A percentile compares a stretch with the other conserved stretches of the same genome.
These are phyloP conservation scores for Busseola fusca DNA, from an alignment of 2,888 invertebrate genomes.

Conservation along the genomic window DNA sequence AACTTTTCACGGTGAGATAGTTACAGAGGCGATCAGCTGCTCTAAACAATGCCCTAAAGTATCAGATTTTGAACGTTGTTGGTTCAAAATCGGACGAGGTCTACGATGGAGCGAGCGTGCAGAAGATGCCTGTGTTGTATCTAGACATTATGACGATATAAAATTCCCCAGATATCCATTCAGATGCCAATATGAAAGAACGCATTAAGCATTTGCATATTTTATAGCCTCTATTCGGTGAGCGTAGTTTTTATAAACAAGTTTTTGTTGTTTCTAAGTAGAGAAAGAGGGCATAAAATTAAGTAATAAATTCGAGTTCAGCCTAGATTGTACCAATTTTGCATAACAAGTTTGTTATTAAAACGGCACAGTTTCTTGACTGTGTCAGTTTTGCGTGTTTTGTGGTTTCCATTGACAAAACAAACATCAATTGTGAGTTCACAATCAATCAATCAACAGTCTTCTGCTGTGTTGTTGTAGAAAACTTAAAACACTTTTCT, in stretches of 20 bases:
- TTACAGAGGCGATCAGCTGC: too few species aligned
- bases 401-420: not conserved
- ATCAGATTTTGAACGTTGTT: too few species aligned
- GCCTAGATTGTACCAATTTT: slow-evolving; percentile 19
- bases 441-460: too few species aligned
- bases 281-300: slow-evolving; percentile 20
- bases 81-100: too few species aligned
- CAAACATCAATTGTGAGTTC: too few species aligned
- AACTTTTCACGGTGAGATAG: too few species aligned
- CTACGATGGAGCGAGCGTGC: too few species aligned
- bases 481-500: too few species aligned
- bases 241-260: slow-evolving; percentile 15
- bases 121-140: too few species aligned
- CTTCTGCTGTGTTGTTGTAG: too few species aligned
- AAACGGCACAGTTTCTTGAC: not conserved
- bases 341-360: slow-evolving; percentile 34
- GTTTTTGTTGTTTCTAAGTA: slow-evolving; percentile 17
- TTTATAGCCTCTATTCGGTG: not conserved
- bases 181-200: not conserved
- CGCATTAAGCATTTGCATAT: slow-evolving; percentile 12
- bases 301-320: slow-evolving; percentile 15
- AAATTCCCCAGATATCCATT: not conserved
- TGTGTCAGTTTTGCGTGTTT: not conserved
- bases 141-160: not conserved
- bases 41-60: too few species aligned